These are phyloP conservation scores for Cetoscarus ocellatus DNA, from an alignment of 2,797 vertebrate genomes.

Conservation along the genomic window DNA sequence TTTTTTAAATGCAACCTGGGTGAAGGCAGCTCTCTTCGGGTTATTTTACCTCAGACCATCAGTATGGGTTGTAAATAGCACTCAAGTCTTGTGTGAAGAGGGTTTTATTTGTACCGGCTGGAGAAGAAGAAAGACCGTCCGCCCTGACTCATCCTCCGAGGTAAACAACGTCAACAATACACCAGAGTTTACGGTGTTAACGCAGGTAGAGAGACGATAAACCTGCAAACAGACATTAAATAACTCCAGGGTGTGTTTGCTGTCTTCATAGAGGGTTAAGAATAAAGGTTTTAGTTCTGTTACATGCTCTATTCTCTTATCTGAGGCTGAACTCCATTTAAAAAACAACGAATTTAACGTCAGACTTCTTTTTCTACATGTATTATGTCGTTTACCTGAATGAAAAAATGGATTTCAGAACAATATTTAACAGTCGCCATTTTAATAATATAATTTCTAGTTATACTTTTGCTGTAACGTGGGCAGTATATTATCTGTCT, in stretches of 20 bases:
- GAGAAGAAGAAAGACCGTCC: conserved; percentile 6
- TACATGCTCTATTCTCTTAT: accelerated
- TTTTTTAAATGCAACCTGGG: accelerated
- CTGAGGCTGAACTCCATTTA: background rate
- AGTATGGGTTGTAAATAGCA: background rate
- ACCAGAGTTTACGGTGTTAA: background rate
- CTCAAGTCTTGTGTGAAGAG: background rate
- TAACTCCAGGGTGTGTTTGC: accelerated
- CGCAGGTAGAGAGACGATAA: accelerated
- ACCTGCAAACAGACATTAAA: accelerated
- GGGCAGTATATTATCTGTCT: no score
- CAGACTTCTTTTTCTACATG: no score
- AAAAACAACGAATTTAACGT: background rate
- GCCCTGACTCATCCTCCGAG: conserved; percentile 54
- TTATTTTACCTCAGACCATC: accelerated
- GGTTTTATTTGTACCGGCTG: background rate
- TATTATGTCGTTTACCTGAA: no score
- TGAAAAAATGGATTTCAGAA: no score
- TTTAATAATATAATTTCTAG: no score
- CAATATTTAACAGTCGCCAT: no score
- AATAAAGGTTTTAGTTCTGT: accelerated
- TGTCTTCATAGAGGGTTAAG: accelerated
- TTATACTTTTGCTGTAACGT: no score
- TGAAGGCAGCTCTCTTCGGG: accelerated
- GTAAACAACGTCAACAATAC: conserved; percentile 51